These are phyloP conservation scores for Petrocephalus microphthalmus DNA, from an alignment of 2,113 vertebrate genomes.

Conservation along the genomic window DNA sequence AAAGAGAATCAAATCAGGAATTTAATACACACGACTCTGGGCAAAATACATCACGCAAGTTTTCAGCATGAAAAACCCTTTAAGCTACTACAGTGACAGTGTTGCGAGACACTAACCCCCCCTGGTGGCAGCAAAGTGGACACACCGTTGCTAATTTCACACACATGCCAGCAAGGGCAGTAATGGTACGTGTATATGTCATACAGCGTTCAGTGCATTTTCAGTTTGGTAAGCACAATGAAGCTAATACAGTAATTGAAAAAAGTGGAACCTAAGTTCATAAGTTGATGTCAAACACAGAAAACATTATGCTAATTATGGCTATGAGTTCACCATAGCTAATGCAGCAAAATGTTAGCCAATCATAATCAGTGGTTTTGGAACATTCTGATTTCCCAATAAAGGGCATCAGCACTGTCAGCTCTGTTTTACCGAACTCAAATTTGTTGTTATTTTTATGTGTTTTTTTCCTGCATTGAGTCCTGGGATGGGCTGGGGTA, in stretches of 20 bases:
- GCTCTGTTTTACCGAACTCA: too few species aligned
- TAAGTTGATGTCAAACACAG: background rate
- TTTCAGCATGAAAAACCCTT: background rate
- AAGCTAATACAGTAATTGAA: background rate
- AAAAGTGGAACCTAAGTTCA: background rate
- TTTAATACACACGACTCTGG: background rate
- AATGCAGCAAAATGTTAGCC: background rate
- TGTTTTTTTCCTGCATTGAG: background rate
- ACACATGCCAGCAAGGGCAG: background rate
- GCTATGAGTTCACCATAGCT: background rate
- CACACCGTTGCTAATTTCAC: background rate
- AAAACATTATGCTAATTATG: background rate
- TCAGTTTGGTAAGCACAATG: background rate
- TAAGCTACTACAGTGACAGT: background rate
- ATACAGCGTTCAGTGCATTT: background rate
- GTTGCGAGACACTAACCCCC: conserved; percentile 42
- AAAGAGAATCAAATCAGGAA: background rate
- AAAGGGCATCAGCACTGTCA: too few species aligned
- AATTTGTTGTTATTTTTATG: background rate
- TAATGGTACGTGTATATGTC: background rate
- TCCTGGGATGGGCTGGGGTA: background rate
- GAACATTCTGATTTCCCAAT: background rate
- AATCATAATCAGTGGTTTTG: background rate
- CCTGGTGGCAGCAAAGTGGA: conserved; percentile 37
- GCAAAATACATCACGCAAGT: background rate